Evolutionary conservation across 2,797 vertebrate genomes (phyloP).

Genomic region (Hipposideros larvatus): DNA sequence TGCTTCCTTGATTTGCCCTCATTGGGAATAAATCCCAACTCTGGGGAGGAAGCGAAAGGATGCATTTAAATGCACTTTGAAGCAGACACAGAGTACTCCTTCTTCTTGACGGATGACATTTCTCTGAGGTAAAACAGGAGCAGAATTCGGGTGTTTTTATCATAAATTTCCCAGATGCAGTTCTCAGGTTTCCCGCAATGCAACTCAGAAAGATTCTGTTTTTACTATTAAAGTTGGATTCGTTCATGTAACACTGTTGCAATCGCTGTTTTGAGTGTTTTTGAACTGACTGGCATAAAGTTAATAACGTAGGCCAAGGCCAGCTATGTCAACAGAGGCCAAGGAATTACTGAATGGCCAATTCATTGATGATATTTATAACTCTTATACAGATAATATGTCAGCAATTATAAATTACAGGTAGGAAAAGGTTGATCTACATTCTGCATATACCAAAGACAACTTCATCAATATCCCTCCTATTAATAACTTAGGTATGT

Average conservation of each 20-base stretch:
- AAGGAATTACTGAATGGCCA: constrained; percentile 63
- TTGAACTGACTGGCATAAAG: constrained; percentile 71
- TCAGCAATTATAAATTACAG: not conserved
- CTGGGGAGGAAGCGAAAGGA: not conserved
- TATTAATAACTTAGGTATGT: not conserved
- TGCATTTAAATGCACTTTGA: constrained; percentile 68
- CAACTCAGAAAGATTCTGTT: constrained; percentile 68
- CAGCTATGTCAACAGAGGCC: constrained; percentile 76
- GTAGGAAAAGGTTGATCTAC: not conserved
- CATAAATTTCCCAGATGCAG: constrained; percentile 65
- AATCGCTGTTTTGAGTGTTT: constrained; percentile 44
- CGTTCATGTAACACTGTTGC: constrained; percentile 51
- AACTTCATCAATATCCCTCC: not conserved
- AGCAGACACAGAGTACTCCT: constrained; percentile 58
- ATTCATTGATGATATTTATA: constrained; percentile 68
- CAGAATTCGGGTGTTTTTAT: constrained; percentile 65
- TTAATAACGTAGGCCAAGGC: constrained; percentile 41
- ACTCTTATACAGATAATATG: constrained; percentile 8
- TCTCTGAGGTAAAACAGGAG: constrained; percentile 52
- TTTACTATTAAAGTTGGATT: constrained; percentile 75
- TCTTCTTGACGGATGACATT: constrained; percentile 44
- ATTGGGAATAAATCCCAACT: constrained; percentile 5
- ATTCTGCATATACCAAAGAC: not conserved
- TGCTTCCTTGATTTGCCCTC: constrained; percentile 75
- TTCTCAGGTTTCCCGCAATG: constrained; percentile 71